A percentile compares a stretch with the other conserved stretches of the same genome.
phyloP scores from a whole-genome alignment of 2,888 invertebrate species.

The Drosophila suboccidentalis region DNA sequence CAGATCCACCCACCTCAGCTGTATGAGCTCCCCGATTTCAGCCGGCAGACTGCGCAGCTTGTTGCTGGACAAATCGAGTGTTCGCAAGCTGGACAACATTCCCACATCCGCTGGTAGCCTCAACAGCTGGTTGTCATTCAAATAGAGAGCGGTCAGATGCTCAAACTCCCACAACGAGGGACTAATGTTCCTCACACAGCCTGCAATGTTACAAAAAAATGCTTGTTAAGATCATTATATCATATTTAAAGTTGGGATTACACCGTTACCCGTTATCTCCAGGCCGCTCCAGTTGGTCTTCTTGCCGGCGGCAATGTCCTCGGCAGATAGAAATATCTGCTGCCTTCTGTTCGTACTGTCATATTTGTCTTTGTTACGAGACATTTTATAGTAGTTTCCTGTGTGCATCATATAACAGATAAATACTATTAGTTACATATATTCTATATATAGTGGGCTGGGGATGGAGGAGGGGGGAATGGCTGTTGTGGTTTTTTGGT shows the following conservation, averaged over 20 bases:
- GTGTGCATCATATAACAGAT: conserved; percentile 28
- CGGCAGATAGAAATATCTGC: conserved; percentile 96
- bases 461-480: conserved; percentile 9
- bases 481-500: conserved; percentile 36
- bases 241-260: neutral
- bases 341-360: conserved; percentile 93
- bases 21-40: conserved; percentile 98
- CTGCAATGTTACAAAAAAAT: conserved; percentile 86
- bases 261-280: conserved; percentile 90
- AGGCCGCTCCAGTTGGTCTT: conserved; percentile 96
- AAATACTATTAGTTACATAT: conserved; percentile 22
- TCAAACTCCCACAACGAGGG: conserved; percentile 95
- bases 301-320: conserved; percentile 96
- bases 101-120: conserved; percentile 96
- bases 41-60: conserved; percentile 97
- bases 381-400: conserved; percentile 87
- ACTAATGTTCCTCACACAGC: conserved; percentile 97
- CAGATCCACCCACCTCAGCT: conserved; percentile 89
- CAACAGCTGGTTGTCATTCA: conserved; percentile 97
- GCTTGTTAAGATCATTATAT: neutral
- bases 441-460: neutral
- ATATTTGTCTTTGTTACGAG: conserved; percentile 95
- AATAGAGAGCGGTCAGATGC: conserved; percentile 96
- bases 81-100: conserved; percentile 92
- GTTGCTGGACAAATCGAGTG: conserved; percentile 97